phyloP scores from a whole-genome alignment of 2,797 vertebrate genomes.

The Sebastes goodei region DNA sequence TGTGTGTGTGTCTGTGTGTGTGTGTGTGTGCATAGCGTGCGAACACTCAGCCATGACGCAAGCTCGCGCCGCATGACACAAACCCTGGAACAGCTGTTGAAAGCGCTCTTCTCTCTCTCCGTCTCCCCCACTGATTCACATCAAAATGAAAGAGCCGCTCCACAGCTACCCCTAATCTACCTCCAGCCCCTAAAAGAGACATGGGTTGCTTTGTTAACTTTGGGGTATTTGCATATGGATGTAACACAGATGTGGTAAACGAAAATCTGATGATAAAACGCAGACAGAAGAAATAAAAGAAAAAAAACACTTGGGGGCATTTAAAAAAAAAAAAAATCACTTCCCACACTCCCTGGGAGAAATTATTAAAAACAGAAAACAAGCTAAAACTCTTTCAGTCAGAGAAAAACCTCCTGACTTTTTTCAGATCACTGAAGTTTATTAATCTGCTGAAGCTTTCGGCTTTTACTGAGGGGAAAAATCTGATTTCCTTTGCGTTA shows the following conservation, averaged over 20 bases:
- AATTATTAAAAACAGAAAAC: conserved; percentile 64
- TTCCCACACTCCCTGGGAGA: conserved; percentile 51
- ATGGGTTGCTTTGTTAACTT: conserved; percentile 40
- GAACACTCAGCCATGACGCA: conserved; percentile 67
- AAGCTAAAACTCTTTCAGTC: conserved; percentile 38
- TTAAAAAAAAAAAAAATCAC: conserved; percentile 27
- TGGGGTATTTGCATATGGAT: conserved; percentile 50
- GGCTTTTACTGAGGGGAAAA: background rate
- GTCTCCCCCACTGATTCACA: conserved; percentile 36
- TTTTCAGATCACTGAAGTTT: background rate
- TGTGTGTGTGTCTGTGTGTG: background rate
- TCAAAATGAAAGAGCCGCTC: conserved; percentile 31
- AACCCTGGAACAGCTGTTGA: conserved; percentile 69
- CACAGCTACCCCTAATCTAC: conserved; percentile 43
- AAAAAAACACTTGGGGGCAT: conserved; percentile 36
- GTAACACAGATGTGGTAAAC: conserved; percentile 54
- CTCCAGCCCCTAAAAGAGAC: conserved; percentile 30
- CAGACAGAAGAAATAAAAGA: conserved; percentile 44
- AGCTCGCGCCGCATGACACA: conserved; percentile 61
- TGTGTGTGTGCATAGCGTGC: conserved; percentile 62
- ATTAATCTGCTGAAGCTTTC: background rate
- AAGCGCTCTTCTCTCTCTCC: conserved; percentile 28
- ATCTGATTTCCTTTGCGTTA: background rate
- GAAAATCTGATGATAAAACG: conserved; percentile 40
- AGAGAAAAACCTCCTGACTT: conserved; percentile 31